A percentile compares a stretch with the other conserved stretches of the same genome.
Evolutionary conservation across 2,113 vertebrate species (phyloP).

Genomic region (Eulemur rufifrons): DNA sequence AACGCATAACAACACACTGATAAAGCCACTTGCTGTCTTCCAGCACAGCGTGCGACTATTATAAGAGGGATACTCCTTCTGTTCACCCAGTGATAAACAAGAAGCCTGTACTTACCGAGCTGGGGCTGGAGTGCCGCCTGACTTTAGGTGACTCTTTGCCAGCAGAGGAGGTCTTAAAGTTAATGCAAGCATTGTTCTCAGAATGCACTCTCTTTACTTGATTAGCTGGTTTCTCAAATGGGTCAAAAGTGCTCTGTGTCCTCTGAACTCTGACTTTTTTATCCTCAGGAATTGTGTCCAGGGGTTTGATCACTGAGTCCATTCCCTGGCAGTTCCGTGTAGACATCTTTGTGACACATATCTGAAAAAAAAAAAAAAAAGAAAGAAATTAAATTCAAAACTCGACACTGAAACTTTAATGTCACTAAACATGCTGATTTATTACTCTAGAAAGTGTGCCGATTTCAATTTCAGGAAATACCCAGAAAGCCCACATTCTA

Average conservation of each 20-base stretch:
- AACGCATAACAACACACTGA: constrained; percentile 2
- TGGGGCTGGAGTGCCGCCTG: constrained; percentile 95
- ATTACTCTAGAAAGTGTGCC: not conserved
- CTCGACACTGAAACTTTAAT: not conserved
- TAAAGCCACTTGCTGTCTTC: not conserved
- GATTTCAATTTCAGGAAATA: constrained; percentile 33
- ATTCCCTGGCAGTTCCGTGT: constrained; percentile 97
- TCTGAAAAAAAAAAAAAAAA: constrained; percentile 84
- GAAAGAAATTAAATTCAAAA: constrained; percentile 48
- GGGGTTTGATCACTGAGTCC: constrained; percentile 96
- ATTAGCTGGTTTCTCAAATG: constrained; percentile 94
- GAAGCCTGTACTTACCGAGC: constrained; percentile 89
- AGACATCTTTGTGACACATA: constrained; percentile 99
- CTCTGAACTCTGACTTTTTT: constrained; percentile 97
- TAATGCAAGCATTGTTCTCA: constrained; percentile 98
- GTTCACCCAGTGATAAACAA: not conserved
- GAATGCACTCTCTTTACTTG: constrained; percentile 98
- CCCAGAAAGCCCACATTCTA: not conserved
- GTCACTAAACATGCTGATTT: not conserved
- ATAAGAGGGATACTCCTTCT: not conserved
- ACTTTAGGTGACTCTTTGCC: constrained; percentile 96
- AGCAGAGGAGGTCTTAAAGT: constrained; percentile 89
- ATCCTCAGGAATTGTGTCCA: constrained; percentile 99
- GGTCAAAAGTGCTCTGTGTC: constrained; percentile 96
- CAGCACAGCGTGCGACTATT: not conserved